Percentiles rank a stretch among this genome's conserved stretches.
Conservation (phyloP, 1,140 invertebrate species). For the Agrilus planipennis region DNA sequence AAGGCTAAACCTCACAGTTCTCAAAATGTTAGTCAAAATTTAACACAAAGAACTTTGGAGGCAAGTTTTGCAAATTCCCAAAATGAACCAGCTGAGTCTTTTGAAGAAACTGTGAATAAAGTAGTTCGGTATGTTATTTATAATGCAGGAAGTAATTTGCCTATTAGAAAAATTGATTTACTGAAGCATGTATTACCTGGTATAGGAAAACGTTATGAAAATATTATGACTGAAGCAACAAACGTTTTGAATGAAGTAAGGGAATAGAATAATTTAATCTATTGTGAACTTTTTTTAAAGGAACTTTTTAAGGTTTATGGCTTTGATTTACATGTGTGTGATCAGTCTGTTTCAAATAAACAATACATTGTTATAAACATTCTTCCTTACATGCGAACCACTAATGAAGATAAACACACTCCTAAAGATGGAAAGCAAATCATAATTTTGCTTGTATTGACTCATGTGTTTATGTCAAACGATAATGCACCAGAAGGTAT, state of each 20-base stretch:
- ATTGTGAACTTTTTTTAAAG: too few species aligned
- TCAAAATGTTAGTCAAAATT: too few species aligned
- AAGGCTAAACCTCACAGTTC: neutral
- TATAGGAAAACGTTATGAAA: constrained; percentile 10
- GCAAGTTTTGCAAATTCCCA: constrained; percentile 1
- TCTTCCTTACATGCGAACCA: constrained; percentile 14
- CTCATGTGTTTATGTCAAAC: constrained; percentile 24
- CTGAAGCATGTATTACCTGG: neutral
- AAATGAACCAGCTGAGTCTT: neutral
- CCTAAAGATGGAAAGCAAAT: constrained; percentile 19
- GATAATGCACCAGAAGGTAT: constrained; percentile 18
- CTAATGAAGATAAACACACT: constrained; percentile 9
- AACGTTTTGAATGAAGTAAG: constrained; percentile 17
- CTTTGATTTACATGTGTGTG: constrained; percentile 19
- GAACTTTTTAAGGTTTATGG: constrained; percentile 22
- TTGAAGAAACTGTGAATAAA: constrained; percentile 4
- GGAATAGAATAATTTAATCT: constrained; percentile 1
- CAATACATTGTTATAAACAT: constrained; percentile 18
- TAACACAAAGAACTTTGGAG: neutral
- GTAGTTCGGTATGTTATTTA: constrained; percentile 2
- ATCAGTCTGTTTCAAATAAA: constrained; percentile 13
- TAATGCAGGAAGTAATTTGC: neutral
- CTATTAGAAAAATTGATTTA: constrained; percentile 1
- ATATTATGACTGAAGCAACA: constrained; percentile 14
- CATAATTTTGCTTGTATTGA: constrained; percentile 20